Conservation (phyloP, 2,797 vertebrate species). For the Notolabrus celidotus region DNA sequence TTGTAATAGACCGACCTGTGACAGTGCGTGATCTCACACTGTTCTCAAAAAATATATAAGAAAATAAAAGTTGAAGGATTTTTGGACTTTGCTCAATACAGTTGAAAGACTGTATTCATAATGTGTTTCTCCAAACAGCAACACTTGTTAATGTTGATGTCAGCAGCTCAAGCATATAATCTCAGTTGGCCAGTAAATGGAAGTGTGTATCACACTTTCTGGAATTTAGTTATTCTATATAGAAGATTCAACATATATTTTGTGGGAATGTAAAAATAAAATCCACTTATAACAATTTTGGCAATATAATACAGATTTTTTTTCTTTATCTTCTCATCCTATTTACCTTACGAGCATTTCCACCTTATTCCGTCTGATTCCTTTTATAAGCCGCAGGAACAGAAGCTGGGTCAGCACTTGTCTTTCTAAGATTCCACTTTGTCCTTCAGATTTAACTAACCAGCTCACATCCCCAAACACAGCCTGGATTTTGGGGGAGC, state of each 20-base stretch:
- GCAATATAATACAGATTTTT: slow-evolving; percentile 39
- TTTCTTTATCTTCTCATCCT: slow-evolving; percentile 29
- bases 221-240: slow-evolving; percentile 31
- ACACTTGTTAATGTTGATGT: slow-evolving; percentile 30
- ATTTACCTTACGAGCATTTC: slow-evolving; percentile 29
- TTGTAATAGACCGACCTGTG: slow-evolving; percentile 27
- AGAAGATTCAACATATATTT: slow-evolving; percentile 34
- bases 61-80: slow-evolving; percentile 1
- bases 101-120: slow-evolving; percentile 46
- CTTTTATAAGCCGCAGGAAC: slow-evolving; percentile 54
- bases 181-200: slow-evolving; percentile 24
- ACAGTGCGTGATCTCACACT: slow-evolving; percentile 48
- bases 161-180: slow-evolving; percentile 38
- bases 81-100: slow-evolving; percentile 44
- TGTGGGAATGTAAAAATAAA: slow-evolving; percentile 52
- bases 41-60: slow-evolving; percentile 5
- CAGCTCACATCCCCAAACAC: slow-evolving; percentile 41
- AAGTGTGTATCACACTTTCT: slow-evolving; percentile 26
- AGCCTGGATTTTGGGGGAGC: slow-evolving; percentile 49
- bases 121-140: slow-evolving; percentile 33
- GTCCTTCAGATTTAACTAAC: slow-evolving; percentile 44
- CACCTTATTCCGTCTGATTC: slow-evolving; percentile 43
- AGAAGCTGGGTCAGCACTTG: slow-evolving; percentile 55
- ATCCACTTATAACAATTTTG: slow-evolving; percentile 30
- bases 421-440: slow-evolving; percentile 52